A percentile compares a stretch with the other conserved stretches of the same genome.
phyloP scores from a whole-genome alignment of 2,888 invertebrate species.

The Gibbula magus region DNA sequence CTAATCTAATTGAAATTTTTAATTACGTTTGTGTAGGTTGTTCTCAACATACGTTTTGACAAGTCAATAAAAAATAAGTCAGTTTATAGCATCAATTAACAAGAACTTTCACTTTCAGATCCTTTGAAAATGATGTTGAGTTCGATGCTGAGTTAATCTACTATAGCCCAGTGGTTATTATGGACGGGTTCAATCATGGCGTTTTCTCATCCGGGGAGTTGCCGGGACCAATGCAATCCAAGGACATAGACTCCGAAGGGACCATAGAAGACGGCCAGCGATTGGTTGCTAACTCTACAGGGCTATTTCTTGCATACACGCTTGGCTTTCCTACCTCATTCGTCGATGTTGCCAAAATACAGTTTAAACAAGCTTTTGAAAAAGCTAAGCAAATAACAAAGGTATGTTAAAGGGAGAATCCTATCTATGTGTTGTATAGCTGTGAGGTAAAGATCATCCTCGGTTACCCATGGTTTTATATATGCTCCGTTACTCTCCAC shows the following conservation, averaged over 20 bases:
- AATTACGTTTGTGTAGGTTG: too few relatives aligned
- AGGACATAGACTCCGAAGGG: constrained; percentile 38
- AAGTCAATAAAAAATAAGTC: too few relatives aligned
- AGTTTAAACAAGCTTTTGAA: constrained; percentile 27
- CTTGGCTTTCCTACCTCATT: constrained; percentile 8
- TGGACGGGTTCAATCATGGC: constrained; percentile 42
- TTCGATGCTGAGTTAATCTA: constrained; percentile 18
- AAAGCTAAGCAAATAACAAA: constrained; percentile 26
- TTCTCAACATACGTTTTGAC: too few relatives aligned
- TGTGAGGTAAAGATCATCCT: neutral
- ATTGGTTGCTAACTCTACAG: constrained; percentile 28
- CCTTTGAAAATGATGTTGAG: neutral
- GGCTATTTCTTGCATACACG: constrained; percentile 31
- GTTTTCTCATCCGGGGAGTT: constrained; percentile 33
- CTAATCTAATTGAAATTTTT: too few relatives aligned
- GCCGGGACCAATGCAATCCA: constrained; percentile 11
- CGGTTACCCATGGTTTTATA: too few relatives aligned
- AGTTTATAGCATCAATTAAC: neutral
- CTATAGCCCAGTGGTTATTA: constrained; percentile 33
- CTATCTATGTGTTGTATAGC: too few relatives aligned
- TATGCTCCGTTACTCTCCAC: neutral
- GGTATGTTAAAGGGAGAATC: neutral
- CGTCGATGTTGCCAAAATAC: neutral
- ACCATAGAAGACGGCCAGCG: constrained; percentile 23
- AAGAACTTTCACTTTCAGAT: constrained; percentile 16